These are phyloP conservation scores for Pseudomyrmex dendroicus DNA, from an alignment of 1,140 invertebrate species.

Conservation along the genomic window DNA sequence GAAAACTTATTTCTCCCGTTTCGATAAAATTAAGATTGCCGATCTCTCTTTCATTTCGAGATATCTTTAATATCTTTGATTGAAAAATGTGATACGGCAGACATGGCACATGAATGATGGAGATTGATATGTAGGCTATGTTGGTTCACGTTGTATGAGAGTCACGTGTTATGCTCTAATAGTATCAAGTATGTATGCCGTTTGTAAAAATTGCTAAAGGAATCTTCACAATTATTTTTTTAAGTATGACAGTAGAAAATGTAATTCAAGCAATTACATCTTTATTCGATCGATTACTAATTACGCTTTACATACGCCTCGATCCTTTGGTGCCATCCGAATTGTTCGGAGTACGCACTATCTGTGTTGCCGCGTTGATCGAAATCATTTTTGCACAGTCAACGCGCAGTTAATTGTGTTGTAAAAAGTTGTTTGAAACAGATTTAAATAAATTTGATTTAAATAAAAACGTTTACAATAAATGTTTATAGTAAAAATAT, in stretches of 20 bases:
- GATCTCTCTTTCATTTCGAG: background rate
- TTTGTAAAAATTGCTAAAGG: background rate
- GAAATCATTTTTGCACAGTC: too few relatives aligned
- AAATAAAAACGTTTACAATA: too few relatives aligned
- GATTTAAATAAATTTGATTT: too few relatives aligned
- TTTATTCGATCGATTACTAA: too few relatives aligned
- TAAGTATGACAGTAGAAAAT: background rate
- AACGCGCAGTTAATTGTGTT: too few relatives aligned
- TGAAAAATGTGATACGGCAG: background rate
- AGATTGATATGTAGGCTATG: constrained; percentile 40
- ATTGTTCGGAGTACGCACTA: too few relatives aligned
- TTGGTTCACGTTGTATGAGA: constrained; percentile 31
- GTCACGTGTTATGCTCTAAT: constrained; percentile 43
- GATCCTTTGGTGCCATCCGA: too few relatives aligned
- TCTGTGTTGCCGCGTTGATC: too few relatives aligned
- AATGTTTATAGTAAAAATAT: too few relatives aligned
- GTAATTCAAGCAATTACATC: too few relatives aligned
- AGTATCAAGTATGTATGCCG: background rate
- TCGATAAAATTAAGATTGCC: background rate
- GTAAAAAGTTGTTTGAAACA: too few relatives aligned
- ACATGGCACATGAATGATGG: background rate
- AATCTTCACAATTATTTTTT: background rate
- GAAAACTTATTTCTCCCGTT: background rate
- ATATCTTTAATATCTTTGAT: background rate
- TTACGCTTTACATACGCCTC: too few relatives aligned